Conservation (phyloP, 2,113 vertebrate species). For the Oenanthe oenanthe region DNA sequence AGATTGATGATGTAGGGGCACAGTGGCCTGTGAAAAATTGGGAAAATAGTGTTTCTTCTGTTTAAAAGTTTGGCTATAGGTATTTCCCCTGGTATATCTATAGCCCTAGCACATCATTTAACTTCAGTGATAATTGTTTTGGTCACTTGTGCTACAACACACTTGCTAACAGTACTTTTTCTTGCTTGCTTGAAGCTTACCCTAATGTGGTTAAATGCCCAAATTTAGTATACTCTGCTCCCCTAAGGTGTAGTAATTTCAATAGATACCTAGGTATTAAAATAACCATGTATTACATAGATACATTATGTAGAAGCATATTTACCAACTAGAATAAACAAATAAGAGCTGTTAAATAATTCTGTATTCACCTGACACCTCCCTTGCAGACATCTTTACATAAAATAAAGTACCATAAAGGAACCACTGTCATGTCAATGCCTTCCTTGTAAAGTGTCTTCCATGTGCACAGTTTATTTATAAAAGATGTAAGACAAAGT, state of each 20-base stretch:
- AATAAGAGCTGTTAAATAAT: background rate
- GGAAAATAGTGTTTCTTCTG: background rate
- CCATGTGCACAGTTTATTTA: background rate
- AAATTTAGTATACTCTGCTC: background rate
- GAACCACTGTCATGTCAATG: background rate
- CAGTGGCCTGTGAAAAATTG: background rate
- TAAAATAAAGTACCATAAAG: background rate
- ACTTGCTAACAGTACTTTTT: background rate
- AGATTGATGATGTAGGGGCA: background rate
- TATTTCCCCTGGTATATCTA: background rate
- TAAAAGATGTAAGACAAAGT: background rate
- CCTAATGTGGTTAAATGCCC: background rate
- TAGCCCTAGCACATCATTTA: background rate
- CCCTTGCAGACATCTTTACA: background rate
- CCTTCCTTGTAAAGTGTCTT: background rate
- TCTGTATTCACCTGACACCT: background rate
- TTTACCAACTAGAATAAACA: background rate
- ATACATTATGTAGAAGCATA: background rate
- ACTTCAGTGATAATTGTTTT: background rate
- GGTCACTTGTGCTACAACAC: background rate
- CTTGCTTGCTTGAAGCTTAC: background rate
- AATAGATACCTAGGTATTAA: background rate
- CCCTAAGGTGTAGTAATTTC: background rate
- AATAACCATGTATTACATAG: background rate
- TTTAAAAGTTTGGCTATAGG: background rate